These are phyloP conservation scores for Baryphthengus martii DNA, from an alignment of 2,113 vertebrate genomes.

Conservation along the genomic window DNA sequence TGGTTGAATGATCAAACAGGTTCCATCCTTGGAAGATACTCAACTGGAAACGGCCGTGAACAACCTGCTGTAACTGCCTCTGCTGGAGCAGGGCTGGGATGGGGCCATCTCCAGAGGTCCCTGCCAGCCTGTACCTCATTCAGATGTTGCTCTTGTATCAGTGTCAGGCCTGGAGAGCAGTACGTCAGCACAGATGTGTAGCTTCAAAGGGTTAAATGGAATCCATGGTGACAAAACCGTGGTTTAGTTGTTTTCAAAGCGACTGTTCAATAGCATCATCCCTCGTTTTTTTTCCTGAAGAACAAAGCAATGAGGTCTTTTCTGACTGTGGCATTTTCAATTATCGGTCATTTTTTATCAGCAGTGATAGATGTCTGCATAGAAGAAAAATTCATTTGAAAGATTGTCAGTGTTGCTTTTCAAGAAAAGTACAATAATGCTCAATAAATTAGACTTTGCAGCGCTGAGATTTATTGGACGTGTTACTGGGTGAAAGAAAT, in stretches of 20 bases:
- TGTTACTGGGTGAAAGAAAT: constrained; percentile 10
- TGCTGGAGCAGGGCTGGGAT: neutral
- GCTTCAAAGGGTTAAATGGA: neutral
- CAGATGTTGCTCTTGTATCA: rapidly evolving
- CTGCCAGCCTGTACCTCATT: neutral
- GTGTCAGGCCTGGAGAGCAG: neutral
- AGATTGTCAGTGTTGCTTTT: constrained; percentile 12
- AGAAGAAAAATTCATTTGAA: neutral
- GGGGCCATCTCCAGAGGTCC: neutral
- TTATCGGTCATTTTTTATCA: constrained; percentile 28
- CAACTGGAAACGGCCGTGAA: rapidly evolving
- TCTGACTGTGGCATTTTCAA: neutral
- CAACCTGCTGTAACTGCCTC: neutral
- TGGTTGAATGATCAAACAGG: neutral
- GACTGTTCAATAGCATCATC: neutral
- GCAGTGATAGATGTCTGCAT: neutral
- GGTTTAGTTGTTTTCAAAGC: neutral
- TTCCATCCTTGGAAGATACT: neutral
- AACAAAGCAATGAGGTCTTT: neutral
- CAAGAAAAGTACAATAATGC: neutral
- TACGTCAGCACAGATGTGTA: rapidly evolving
- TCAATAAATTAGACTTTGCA: constrained; percentile 40
- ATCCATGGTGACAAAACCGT: neutral
- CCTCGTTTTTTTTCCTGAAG: neutral
- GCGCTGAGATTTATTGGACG: constrained; percentile 7